Evolutionary conservation across 2,113 vertebrate species (phyloP), one percentile per base, ranked within the genome.

Genomic region (Picathartes gymnocephalus): DNA sequence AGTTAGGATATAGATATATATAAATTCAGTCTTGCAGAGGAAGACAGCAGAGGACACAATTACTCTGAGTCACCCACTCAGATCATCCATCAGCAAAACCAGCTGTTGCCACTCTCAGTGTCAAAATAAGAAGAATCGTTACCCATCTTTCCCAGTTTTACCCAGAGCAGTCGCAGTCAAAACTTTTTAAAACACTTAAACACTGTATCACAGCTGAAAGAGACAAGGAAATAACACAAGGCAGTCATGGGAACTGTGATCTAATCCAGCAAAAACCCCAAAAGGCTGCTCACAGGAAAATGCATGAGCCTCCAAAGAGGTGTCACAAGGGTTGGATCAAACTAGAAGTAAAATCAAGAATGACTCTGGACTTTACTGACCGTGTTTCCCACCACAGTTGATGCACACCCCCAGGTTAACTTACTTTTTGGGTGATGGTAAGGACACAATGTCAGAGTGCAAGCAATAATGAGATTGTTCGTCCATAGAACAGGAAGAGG

Each of bases 361-460:
- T 22, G 27, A 72, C 35, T 28, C 6, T 69, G 22, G 21, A 31
- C 22, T 66, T 81, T 31, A 48, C 15, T 56, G 48, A 31, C 12
- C 9, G 0, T 20, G 47, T n/a, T 85, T 72, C n/a, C 28, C 62
- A 22, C 6, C 14, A 18, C 2, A 53, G 6, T 1, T 76, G 25
- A 15, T 30, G 27, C 35, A 64, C 22, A 33, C 3, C 3, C 0
- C 4, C 0, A 3, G 2, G 4, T 42, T 21, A n/a, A 4, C 4
- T 48, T 17, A 3, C 5, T 37, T 81, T 71, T 48, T 37, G 23
- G 23, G 18, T 73, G 31, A 21, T 14, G 4, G 9, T 61, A 39
- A 72, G 40, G 44, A 57, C 8, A 65, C 48, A 54, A 5, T 1
- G 0, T 57, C 28, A 72, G 48, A 54, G 12, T 37, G 14, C 8